phyloP scores from a whole-genome alignment of 2,888 invertebrate genomes.

The Eupeodes luniger region DNA sequence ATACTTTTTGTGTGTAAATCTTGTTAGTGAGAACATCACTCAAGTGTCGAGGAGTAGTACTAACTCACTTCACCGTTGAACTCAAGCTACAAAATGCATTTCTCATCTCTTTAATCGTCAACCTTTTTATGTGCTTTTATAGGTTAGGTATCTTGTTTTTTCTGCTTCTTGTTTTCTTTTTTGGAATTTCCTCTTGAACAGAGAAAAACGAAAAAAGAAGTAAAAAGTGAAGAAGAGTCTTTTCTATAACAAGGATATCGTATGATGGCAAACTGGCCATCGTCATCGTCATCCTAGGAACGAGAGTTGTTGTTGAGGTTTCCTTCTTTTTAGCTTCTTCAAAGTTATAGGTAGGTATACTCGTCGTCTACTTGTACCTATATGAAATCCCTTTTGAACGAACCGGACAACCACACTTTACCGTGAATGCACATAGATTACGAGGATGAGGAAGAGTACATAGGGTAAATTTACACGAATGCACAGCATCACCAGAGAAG shows the following conservation, averaged over 20 bases:
- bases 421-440: neutral
- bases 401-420: constrained; percentile 59
- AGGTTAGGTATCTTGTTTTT: constrained; percentile 14
- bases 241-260: constrained; percentile 63
- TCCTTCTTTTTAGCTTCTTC: constrained; percentile 11
- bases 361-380: too few relatives aligned
- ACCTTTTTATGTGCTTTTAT: constrained; percentile 59
- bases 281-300: constrained; percentile 16
- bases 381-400: constrained; percentile 28
- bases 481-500: constrained; percentile 41
- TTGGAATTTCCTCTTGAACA: constrained; percentile 57
- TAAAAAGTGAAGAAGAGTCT: neutral
- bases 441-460: neutral
- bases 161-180: neutral
- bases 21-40: constrained; percentile 74
- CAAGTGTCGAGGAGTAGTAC: constrained; percentile 57
- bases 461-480: constrained; percentile 46
- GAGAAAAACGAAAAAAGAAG: neutral
- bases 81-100: constrained; percentile 72
- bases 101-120: constrained; percentile 74
- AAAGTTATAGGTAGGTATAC: constrained; percentile 7
- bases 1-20: constrained; percentile 62
- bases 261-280: constrained; percentile 64
- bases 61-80: constrained; percentile 72
- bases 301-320: constrained; percentile 24